A percentile compares a stretch with the other conserved stretches of the same genome.
Conservation (phyloP, 2,888 invertebrate species). For the Heteromyza rotundicornis region DNA sequence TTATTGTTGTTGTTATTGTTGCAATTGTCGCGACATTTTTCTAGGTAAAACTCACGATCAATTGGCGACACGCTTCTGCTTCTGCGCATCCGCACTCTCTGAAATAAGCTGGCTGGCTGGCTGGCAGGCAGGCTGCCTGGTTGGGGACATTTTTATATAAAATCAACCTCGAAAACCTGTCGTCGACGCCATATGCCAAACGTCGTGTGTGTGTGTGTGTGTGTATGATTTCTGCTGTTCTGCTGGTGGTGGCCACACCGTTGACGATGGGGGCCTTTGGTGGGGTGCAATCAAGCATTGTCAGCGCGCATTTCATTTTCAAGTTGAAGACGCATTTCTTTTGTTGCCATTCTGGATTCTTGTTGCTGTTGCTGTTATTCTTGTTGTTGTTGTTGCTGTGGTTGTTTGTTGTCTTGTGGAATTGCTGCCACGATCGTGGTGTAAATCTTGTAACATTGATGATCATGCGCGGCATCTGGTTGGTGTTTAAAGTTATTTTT, state of each 20-base stretch:
- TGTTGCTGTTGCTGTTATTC: background rate
- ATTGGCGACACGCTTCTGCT: constrained; percentile 60
- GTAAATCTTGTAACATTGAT: constrained; percentile 2
- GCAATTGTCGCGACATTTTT: constrained; percentile 60
- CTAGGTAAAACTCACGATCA: constrained; percentile 61
- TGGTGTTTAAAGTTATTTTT: too few species aligned
- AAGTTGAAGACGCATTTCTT: background rate
- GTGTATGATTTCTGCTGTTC: background rate
- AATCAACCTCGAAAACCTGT: constrained; percentile 6
- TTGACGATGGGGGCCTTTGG: background rate
- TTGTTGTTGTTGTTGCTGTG: background rate
- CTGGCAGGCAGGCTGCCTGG: too few species aligned
- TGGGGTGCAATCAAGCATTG: background rate
- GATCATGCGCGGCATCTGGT: background rate
- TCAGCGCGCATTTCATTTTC: constrained; percentile 12
- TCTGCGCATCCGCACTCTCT: constrained; percentile 47
- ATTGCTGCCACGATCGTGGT: background rate
- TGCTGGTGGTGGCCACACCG: background rate
- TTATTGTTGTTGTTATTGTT: constrained; percentile 29
- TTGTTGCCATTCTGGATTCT: background rate
- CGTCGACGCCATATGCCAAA: constrained; percentile 3
- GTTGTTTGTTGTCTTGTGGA: too few species aligned
- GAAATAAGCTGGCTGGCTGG: constrained; percentile 29
- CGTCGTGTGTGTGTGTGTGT: too few species aligned
- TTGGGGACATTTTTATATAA: too few species aligned